phyloP scores from a whole-genome alignment of 2,113 vertebrate genomes.

The Tetrao urogallus region DNA sequence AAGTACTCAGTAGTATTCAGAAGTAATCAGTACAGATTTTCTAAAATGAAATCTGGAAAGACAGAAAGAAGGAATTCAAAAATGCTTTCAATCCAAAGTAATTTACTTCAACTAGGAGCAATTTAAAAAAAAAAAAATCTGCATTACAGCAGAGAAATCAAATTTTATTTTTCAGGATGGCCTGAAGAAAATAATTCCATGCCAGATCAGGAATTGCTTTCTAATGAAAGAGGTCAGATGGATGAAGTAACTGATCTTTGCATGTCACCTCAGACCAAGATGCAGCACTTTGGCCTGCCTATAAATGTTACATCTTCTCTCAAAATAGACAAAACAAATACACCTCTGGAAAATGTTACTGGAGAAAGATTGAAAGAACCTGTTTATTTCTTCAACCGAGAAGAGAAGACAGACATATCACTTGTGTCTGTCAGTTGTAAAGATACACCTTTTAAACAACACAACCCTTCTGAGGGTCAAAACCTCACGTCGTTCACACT shows the following conservation, averaged over 20 bases:
- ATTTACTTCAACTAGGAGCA: background rate
- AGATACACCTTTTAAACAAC: background rate
- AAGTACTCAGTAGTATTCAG: too few relatives aligned
- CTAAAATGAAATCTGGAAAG: background rate
- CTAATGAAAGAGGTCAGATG: background rate
- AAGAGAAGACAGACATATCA: background rate
- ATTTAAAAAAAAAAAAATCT: background rate
- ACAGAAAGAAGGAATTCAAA: background rate
- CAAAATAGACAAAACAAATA: background rate
- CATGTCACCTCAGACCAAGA: slow-evolving; percentile 8
- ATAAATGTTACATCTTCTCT: background rate
- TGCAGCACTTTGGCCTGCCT: background rate
- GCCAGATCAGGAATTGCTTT: slow-evolving; percentile 10
- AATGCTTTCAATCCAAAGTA: background rate
- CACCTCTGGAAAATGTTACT: background rate
- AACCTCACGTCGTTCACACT: background rate
- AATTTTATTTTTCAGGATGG: slow-evolving; percentile 64
- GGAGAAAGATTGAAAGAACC: slow-evolving; percentile 42
- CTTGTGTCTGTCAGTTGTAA: background rate
- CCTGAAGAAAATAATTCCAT: slow-evolving; percentile 41
- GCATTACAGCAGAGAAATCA: background rate
- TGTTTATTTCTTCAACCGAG: background rate
- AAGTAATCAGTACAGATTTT: background rate
- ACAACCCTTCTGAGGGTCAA: background rate
- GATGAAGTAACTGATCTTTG: slow-evolving; percentile 6